These are phyloP conservation scores for Lamellibrachia luymesi DNA, from an alignment of 1,140 invertebrate genomes.

Conservation along the genomic window DNA sequence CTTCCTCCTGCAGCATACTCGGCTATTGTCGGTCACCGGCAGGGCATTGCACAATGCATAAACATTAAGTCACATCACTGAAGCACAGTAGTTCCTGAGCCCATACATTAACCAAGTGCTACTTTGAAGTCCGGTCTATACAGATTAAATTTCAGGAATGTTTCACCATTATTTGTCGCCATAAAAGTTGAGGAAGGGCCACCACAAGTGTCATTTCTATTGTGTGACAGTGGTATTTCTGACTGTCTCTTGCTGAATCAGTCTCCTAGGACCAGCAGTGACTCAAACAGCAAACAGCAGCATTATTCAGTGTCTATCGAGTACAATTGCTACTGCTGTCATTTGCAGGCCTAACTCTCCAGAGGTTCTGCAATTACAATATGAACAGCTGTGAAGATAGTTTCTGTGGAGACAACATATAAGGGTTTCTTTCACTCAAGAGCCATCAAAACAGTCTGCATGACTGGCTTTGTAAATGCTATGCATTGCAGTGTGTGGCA, in stretches of 20 bases:
- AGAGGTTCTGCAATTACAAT: background rate
- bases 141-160: background rate
- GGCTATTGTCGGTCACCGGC: background rate
- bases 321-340: background rate
- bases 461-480: too few species aligned
- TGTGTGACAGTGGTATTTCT: background rate
- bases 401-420: background rate
- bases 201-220: background rate
- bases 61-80: background rate
- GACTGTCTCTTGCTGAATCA: background rate
- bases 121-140: background rate
- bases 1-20: background rate
- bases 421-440: background rate
- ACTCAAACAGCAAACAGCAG: background rate
- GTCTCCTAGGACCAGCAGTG: background rate
- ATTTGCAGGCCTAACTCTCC: background rate
- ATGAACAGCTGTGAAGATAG: background rate
- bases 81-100: background rate
- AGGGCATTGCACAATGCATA: background rate
- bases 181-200: background rate
- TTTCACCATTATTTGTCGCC: background rate
- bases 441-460: background rate
- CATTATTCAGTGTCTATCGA: background rate
- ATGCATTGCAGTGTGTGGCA: too few species aligned
- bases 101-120: background rate